A percentile compares a stretch with the other conserved stretches of the same genome.
Conservation (phyloP, 2,113 vertebrate species). For the Phainopepla nitens region DNA sequence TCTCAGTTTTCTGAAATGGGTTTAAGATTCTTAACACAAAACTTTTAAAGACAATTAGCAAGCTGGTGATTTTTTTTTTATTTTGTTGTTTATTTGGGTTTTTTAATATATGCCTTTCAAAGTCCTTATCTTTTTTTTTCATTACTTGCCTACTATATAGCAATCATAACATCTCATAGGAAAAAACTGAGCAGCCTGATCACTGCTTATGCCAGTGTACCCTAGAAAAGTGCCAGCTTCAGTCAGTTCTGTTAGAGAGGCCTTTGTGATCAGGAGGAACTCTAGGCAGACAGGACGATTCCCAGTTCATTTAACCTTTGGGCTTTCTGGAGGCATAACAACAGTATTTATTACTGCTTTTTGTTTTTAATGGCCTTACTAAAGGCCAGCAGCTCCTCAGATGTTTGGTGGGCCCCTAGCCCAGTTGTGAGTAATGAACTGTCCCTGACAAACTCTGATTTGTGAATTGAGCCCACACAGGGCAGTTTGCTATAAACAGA, state of each 20-base stretch:
- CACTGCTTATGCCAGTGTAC: background rate
- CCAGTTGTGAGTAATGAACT: background rate
- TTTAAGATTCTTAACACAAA: background rate
- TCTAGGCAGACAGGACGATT: background rate
- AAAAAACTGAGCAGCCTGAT: background rate
- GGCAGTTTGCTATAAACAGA: background rate
- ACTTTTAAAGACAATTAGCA: background rate
- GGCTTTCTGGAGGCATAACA: background rate
- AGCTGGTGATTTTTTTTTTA: background rate
- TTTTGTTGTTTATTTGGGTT: background rate
- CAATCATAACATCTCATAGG: background rate
- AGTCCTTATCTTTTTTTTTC: background rate
- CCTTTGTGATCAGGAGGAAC: background rate
- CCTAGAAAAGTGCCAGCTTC: background rate
- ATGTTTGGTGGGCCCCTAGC: constrained; percentile 4
- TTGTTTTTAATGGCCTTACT: background rate
- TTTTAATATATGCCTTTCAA: background rate
- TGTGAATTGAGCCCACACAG: background rate
- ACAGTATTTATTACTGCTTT: constrained; percentile 4
- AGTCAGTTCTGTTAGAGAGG: background rate
- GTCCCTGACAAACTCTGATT: background rate
- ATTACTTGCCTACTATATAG: background rate
- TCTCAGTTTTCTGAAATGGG: background rate
- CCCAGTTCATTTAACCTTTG: background rate
- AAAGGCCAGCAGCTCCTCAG: constrained; percentile 4